These are phyloP conservation scores for Cheilosia impressa DNA, from an alignment of 2,888 invertebrate species.

Conservation along the genomic window DNA sequence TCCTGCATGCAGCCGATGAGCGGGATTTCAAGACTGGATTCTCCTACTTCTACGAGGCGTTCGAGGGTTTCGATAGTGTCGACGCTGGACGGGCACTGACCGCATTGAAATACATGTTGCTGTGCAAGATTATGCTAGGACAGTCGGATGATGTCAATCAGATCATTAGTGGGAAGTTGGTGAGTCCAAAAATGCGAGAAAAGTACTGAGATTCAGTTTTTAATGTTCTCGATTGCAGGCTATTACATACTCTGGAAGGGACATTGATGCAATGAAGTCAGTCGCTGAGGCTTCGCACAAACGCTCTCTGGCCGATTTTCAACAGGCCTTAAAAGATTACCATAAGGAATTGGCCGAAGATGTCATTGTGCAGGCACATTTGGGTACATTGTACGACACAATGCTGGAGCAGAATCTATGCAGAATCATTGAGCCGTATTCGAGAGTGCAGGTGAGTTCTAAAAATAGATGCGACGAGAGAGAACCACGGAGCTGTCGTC, in stretches of 20 bases:
- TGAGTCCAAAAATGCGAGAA: slow-evolving; percentile 72
- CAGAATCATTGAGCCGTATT: slow-evolving; percentile 99
- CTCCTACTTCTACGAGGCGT: slow-evolving; percentile 99
- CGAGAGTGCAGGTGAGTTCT: slow-evolving; percentile 91
- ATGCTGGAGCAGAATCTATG: slow-evolving; percentile 99
- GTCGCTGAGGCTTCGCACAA: slow-evolving; percentile 98
- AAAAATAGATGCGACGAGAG: slow-evolving; percentile 34
- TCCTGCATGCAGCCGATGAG: slow-evolving; percentile 99
- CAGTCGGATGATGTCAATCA: slow-evolving; percentile 98
- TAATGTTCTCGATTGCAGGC: slow-evolving; percentile 84
- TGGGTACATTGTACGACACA: slow-evolving; percentile 98
- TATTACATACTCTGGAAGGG: slow-evolving; percentile 96
- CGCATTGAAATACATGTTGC: slow-evolving; percentile 99
- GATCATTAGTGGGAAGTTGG: slow-evolving; percentile 96
- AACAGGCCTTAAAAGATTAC: slow-evolving; percentile 93
- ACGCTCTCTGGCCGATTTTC: slow-evolving; percentile 98
- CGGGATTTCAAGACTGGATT: slow-evolving; percentile 99
- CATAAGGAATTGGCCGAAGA: slow-evolving; percentile 96
- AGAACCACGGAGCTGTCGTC: slow-evolving; percentile 4
- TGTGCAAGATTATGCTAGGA: slow-evolving; percentile 99
- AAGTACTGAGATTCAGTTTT: neutral
- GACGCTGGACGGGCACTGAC: slow-evolving; percentile 95
- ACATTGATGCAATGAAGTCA: slow-evolving; percentile 98
- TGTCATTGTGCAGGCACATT: slow-evolving; percentile 97
- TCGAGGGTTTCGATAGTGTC: slow-evolving; percentile 98